phyloP scores from a whole-genome alignment of 23 tunicate species.

The Pegea sp. region DNA sequence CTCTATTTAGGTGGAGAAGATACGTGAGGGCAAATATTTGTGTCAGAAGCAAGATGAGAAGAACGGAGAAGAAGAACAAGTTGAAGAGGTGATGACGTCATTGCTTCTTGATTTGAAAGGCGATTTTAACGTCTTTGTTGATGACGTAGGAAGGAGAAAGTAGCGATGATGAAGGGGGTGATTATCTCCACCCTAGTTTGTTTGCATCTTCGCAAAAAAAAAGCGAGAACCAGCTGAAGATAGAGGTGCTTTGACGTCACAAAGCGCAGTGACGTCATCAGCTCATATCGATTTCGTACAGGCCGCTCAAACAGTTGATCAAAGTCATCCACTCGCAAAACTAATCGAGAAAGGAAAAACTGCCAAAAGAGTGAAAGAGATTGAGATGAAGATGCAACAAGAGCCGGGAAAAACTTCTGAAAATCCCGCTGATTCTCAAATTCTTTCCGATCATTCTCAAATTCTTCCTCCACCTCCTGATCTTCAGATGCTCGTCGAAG shows the following conservation, averaged over 20 bases:
- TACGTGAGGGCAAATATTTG: too few relatives aligned
- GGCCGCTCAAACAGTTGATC: slow-evolving; percentile 72
- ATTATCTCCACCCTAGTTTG: slow-evolving; percentile 80
- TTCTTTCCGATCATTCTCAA: neutral
- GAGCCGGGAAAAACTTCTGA: neutral
- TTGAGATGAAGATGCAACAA: too few relatives aligned
- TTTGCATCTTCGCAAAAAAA: slow-evolving; percentile 45
- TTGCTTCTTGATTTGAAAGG: neutral
- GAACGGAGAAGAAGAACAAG: too few relatives aligned
- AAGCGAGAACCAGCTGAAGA: neutral
- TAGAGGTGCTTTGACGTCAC: too few relatives aligned
- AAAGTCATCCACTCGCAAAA: slow-evolving; percentile 78
- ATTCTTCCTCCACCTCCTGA: slow-evolving; percentile 93
- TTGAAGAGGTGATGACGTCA: too few relatives aligned
- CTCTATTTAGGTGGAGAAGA: too few relatives aligned
- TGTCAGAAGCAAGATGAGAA: too few relatives aligned
- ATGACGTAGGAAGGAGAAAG: slow-evolving; percentile 33
- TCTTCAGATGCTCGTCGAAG: slow-evolving; percentile 60
- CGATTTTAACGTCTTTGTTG: neutral
- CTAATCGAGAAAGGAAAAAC: slow-evolving; percentile 60
- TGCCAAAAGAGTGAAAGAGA: slow-evolving; percentile 57
- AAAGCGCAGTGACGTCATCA: too few relatives aligned
- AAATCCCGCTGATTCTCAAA: neutral
- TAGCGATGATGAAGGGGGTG: slow-evolving; percentile 35
- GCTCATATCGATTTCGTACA: too few relatives aligned